Percentiles rank a stretch among this genome's conserved stretches.
Conservation (phyloP, 2,888 invertebrate species). For the Rhamnusium bicolor region DNA sequence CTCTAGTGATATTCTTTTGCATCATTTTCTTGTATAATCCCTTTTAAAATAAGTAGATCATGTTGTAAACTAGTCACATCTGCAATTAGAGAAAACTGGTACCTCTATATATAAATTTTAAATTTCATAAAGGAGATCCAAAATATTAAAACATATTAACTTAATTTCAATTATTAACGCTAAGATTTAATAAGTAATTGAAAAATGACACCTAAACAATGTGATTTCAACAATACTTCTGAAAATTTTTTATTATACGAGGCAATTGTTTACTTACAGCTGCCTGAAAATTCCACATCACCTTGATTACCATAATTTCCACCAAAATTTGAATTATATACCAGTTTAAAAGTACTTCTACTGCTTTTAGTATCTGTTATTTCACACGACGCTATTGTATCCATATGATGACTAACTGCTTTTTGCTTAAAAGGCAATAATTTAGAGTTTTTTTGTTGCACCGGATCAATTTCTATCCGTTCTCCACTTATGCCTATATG, state of each 20-base stretch:
- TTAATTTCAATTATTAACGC: no score
- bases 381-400: constrained; percentile 90
- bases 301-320: constrained; percentile 20
- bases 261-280: neutral
- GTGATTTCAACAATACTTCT: no score
- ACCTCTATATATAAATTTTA: no score
- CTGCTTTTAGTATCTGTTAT: constrained; percentile 83
- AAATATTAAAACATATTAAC: no score
- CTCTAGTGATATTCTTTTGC: no score
- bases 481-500: constrained; percentile 92
- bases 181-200: no score
- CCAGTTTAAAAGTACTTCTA: constrained; percentile 83
- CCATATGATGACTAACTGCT: constrained; percentile 89
- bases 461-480: constrained; percentile 92
- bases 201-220: no score
- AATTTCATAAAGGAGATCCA: no score
- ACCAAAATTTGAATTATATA: constrained; percentile 69
- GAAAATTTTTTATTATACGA: neutral
- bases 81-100: no score
- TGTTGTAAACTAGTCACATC: no score
- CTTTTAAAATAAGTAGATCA: no score
- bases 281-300: constrained; percentile 29
- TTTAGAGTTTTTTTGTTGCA: constrained; percentile 78
- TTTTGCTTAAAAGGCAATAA: constrained; percentile 77
- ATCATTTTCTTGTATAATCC: no score